Evolutionary conservation across 2,797 vertebrate species (phyloP).

Genomic region (Gobionotothen gibberifrons): DNA sequence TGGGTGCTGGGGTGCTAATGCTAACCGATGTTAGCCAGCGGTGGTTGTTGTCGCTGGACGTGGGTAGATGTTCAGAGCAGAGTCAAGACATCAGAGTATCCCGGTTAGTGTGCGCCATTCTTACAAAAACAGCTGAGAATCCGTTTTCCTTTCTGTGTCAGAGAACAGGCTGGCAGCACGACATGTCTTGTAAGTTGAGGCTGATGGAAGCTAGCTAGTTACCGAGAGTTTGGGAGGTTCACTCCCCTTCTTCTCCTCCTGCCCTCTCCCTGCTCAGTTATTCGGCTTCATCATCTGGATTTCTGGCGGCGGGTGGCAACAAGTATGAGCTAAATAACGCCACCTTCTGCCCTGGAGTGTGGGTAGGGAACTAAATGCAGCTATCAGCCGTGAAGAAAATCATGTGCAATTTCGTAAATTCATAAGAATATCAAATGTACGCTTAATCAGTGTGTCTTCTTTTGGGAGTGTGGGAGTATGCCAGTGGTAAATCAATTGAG

Average conservation of each 20-base stretch:
- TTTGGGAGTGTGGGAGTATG: neutral
- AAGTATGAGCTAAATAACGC: neutral
- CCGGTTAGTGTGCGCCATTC: slow-evolving; percentile 9
- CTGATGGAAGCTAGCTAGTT: neutral
- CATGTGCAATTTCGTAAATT: neutral
- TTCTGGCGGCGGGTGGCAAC: neutral
- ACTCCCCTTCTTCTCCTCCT: slow-evolving; percentile 21
- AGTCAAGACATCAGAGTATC: neutral
- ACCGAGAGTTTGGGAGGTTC: neutral
- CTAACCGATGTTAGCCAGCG: slow-evolving; percentile 54
- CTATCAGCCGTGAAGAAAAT: neutral
- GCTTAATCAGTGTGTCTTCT: neutral
- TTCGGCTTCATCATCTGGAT: neutral
- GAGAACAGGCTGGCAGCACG: neutral
- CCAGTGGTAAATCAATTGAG: too few species aligned
- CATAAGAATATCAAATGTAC: neutral
- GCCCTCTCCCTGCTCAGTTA: neutral
- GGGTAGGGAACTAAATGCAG: neutral
- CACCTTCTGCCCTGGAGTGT: slow-evolving; percentile 45
- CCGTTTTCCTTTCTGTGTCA: neutral
- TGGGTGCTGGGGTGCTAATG: slow-evolving; percentile 42
- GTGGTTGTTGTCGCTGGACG: slow-evolving; percentile 22
- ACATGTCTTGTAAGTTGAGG: slow-evolving; percentile 23
- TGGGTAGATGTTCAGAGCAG: slow-evolving; percentile 19
- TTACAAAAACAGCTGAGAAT: neutral